Base-by-base conservation (phyloP, 2,888 invertebrate genomes). In the Argynnis bischoffii region DNA sequence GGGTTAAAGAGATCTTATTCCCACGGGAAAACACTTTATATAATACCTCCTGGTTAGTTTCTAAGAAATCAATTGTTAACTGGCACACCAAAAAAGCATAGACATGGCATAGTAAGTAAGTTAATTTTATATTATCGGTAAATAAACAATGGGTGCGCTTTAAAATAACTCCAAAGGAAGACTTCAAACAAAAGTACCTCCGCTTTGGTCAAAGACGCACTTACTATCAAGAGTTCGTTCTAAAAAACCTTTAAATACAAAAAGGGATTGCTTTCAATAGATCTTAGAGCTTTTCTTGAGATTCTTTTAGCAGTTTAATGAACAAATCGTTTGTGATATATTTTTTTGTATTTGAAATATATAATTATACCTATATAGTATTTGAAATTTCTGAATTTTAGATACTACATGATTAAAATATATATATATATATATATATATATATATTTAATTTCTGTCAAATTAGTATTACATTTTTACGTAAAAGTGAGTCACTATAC, bases 191-290 rank as follows among this genome's bases (percentile, higher is more conserved):
- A 72, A 69, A 54, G 65, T 46, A 65, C 35, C 11, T 41, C 35
- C 41, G 55, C 56, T 63, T 66, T 54, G 65, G 67, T 68, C 69
- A 72, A 70, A 70, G 72, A 51, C 59, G 59, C 64, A 64, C 70
- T 72, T 54, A 60, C 55, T 60, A 57, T 67, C 72, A 64, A 71
- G 71, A 57, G 69, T 67, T 63, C 61, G 63, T n/a, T 59, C 57
- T 13, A 41, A 67, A 41, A 66, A 69, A 67, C 67, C 69, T 69
- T 69, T 67, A 66, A 55, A 50, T 60, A 31, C 51, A 64, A 50
- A 71, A 71, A 69, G 67, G 63, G 69, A 69, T 69, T 65, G 64
- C 66, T 57, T 64, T 71, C 64, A 71, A 67, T 63, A 59, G 56
- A 50, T 65, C 60, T 68, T 50, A 26, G 61, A 59, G 53, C 67